Percentiles rank a stretch among this genome's conserved stretches.
phyloP scores from a whole-genome alignment of 2,113 vertebrate species.

The Phycodurus eques region DNA sequence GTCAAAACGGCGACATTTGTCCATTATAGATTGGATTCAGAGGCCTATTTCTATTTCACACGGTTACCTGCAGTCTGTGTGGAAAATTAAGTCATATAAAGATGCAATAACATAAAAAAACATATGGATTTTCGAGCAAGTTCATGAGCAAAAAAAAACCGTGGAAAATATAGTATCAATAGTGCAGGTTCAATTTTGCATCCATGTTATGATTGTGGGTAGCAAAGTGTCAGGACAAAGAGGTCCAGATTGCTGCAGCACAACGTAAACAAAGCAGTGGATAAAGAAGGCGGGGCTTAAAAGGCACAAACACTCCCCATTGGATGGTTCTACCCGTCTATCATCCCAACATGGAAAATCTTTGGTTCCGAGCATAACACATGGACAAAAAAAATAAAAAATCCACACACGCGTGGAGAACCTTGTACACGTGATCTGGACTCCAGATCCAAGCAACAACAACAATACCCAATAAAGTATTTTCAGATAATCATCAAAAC shows the following conservation, averaged over 20 bases:
- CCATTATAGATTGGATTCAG: too few species aligned
- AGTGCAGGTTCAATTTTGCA: background rate
- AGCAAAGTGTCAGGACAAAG: conserved; percentile 22
- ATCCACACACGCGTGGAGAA: conserved; percentile 49
- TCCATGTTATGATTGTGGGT: background rate
- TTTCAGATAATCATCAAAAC: background rate
- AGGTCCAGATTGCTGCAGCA: conserved; percentile 38
- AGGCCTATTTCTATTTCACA: background rate
- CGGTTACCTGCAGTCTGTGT: background rate
- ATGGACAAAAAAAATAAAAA: conserved; percentile 26
- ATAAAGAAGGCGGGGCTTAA: conserved; percentile 24
- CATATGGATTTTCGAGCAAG: background rate
- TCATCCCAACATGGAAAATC: conserved; percentile 49
- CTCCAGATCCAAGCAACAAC: conserved; percentile 51
- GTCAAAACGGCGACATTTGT: background rate
- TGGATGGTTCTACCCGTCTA: conserved; percentile 47
- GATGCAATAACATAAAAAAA: background rate
- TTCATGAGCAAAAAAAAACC: too few species aligned
- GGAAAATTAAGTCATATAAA: background rate
- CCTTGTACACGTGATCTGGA: conserved; percentile 66
- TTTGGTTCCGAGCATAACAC: conserved; percentile 46
- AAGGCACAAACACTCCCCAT: conserved; percentile 22
- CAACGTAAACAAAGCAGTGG: conserved; percentile 60
- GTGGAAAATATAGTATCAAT: background rate
- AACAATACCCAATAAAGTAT: background rate